A percentile compares a stretch with the other conserved stretches of the same genome.
Evolutionary conservation across 2,113 vertebrate species (phyloP).

Genomic region (Amblyornis subalaris): DNA sequence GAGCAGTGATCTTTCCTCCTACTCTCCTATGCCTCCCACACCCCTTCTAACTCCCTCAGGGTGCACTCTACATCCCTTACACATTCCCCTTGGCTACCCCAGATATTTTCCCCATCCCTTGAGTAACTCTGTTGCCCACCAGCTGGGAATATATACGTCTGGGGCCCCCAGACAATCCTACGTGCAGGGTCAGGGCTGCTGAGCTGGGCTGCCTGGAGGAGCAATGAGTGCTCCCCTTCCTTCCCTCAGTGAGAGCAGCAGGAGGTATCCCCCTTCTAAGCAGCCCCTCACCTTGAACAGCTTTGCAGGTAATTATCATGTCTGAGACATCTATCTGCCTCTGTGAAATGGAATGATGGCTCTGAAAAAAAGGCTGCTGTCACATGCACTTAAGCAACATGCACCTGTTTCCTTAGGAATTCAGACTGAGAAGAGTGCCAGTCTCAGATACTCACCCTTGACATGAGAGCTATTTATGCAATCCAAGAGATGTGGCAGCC

Average conservation of each 20-base stretch:
- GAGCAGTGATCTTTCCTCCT: neutral
- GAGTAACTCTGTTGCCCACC: neutral
- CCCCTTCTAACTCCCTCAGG: neutral
- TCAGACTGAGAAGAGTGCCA: neutral
- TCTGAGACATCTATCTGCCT: neutral
- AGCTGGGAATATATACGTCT: rapidly evolving
- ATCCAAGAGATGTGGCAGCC: neutral
- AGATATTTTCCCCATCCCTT: neutral
- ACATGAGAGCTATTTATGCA: neutral
- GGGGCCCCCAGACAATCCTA: neutral
- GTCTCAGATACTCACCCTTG: neutral
- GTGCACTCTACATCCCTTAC: neutral
- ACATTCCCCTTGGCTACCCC: neutral
- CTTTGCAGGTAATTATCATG: neutral
- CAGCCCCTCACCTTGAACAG: neutral
- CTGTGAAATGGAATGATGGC: neutral
- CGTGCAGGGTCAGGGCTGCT: rapidly evolving
- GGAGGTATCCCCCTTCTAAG: neutral
- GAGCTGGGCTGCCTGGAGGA: neutral
- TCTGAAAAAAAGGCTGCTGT: neutral
- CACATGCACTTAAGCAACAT: neutral
- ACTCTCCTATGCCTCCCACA: neutral
- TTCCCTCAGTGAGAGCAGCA: neutral
- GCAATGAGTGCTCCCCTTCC: rapidly evolving
- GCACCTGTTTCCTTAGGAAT: neutral